Conservation (phyloP, 1,140 invertebrate species). For the Drosophila saltans region DNA sequence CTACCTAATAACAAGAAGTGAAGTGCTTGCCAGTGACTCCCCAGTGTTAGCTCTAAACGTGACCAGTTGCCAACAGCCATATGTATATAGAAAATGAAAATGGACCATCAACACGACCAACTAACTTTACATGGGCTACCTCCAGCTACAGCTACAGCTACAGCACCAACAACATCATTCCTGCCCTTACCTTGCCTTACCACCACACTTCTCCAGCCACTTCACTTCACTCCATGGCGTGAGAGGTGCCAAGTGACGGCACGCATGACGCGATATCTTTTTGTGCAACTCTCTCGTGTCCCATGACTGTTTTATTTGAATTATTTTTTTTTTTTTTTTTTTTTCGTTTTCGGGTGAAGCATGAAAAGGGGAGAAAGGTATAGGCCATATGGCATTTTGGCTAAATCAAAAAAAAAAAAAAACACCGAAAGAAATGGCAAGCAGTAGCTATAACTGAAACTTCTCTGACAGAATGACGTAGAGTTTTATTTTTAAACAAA, state of each 20-base stretch:
- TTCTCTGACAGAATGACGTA: slow-evolving; percentile 52
- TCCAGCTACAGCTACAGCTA: slow-evolving; percentile 4
- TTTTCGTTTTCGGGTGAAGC: too few species aligned
- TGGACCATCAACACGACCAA: slow-evolving; percentile 49
- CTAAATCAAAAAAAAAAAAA: slow-evolving; percentile 13
- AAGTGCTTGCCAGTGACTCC: slow-evolving; percentile 13
- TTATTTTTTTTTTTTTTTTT: slow-evolving; percentile 37
- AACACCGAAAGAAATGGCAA: slow-evolving; percentile 15
- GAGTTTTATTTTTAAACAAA: slow-evolving; percentile 47
- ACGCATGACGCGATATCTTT: slow-evolving; percentile 69
- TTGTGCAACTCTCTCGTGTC: slow-evolving; percentile 48
- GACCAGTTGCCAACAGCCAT: slow-evolving; percentile 68
- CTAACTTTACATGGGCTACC: slow-evolving; percentile 32
- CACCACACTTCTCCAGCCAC: slow-evolving; percentile 23
- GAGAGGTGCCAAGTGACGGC: slow-evolving; percentile 71
- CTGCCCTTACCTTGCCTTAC: slow-evolving; percentile 1
- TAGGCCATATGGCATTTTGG: slow-evolving; percentile 38
- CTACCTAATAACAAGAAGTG: slow-evolving; percentile 15
- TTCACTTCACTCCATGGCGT: not conserved
- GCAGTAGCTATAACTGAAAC: slow-evolving; percentile 24
- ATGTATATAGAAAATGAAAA: slow-evolving; percentile 40
- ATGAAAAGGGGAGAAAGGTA: not conserved
- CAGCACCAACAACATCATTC: not conserved
- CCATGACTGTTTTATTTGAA: slow-evolving; percentile 77
- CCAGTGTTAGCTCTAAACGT: slow-evolving; percentile 52